Conservation (phyloP, 2,113 vertebrate species). For the Limnothrissa miodon region DNA sequence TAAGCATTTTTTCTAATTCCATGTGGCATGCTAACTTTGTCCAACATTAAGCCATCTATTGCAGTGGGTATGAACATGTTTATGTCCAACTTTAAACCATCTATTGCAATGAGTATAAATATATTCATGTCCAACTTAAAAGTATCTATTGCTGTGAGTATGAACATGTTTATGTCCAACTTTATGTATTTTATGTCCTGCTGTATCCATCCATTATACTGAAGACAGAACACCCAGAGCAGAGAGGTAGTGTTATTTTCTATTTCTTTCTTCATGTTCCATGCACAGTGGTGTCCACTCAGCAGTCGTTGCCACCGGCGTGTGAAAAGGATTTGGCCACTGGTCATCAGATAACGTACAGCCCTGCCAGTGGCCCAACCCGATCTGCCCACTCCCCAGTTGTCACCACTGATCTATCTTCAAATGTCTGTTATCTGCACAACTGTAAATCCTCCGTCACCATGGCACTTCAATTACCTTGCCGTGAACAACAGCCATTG, state of each 20-base stretch:
- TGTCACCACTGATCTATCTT: slow-evolving; percentile 49
- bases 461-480: slow-evolving; percentile 46
- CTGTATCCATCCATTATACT: too few species aligned
- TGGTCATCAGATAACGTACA: slow-evolving; percentile 52
- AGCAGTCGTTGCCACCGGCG: slow-evolving; percentile 7
- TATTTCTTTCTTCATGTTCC: background rate
- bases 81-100: too few species aligned
- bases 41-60: too few species aligned
- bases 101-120: background rate
- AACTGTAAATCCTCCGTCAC: slow-evolving; percentile 50
- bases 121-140: too few species aligned
- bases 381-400: slow-evolving; percentile 23
- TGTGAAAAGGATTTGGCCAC: slow-evolving; percentile 24
- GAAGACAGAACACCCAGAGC: too few species aligned
- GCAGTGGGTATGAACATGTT: too few species aligned
- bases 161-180: background rate
- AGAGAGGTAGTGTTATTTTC: slow-evolving; percentile 16
- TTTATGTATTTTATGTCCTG: too few species aligned
- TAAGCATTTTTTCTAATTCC: too few species aligned
- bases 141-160: background rate
- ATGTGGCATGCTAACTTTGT: too few species aligned
- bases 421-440: slow-evolving; percentile 39
- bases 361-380: slow-evolving; percentile 35
- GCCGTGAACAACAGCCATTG: slow-evolving; percentile 45
- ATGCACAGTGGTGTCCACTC: slow-evolving; percentile 2